Conservation (phyloP, 1,140 invertebrate species). For the Aradophagus sp. region DNA sequence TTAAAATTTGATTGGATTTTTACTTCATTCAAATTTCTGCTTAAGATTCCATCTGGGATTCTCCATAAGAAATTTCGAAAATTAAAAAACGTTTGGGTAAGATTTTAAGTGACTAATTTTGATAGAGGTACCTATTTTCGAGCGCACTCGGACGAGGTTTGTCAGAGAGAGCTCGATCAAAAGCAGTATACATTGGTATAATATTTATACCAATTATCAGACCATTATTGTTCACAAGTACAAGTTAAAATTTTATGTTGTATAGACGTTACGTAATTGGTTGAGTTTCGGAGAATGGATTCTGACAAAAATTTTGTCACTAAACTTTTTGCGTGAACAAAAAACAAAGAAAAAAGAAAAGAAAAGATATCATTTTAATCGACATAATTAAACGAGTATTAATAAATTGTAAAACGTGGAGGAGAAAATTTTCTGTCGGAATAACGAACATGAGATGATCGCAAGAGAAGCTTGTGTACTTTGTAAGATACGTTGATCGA, state of each 20-base stretch:
- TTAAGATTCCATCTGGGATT: no score
- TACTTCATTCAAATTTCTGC: no score
- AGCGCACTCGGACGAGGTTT: constrained; percentile 18
- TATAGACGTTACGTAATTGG: constrained; percentile 28
- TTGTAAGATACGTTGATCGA: constrained; percentile 47
- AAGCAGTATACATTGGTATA: constrained; percentile 42
- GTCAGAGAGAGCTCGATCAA: constrained; percentile 8
- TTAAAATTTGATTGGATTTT: no score
- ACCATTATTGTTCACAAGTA: constrained; percentile 30
- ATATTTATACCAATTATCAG: constrained; percentile 46
- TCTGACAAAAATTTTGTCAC: constrained; percentile 44
- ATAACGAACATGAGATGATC: constrained; percentile 43
- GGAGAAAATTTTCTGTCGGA: constrained; percentile 47
- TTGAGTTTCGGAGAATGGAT: constrained; percentile 18
- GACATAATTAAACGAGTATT: no score
- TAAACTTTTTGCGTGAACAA: no score
- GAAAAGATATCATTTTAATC: no score
- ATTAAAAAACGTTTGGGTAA: no score
- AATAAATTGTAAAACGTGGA: no score
- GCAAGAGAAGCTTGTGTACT: constrained; percentile 46
- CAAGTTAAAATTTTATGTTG: constrained; percentile 23
- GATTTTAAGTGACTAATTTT: no score
- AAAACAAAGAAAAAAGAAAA: no score
- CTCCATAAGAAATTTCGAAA: no score
- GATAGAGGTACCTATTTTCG: no score